Evolutionary conservation across 2,888 invertebrate species (phyloP).

Genomic region (Ophion ventricosus): DNA sequence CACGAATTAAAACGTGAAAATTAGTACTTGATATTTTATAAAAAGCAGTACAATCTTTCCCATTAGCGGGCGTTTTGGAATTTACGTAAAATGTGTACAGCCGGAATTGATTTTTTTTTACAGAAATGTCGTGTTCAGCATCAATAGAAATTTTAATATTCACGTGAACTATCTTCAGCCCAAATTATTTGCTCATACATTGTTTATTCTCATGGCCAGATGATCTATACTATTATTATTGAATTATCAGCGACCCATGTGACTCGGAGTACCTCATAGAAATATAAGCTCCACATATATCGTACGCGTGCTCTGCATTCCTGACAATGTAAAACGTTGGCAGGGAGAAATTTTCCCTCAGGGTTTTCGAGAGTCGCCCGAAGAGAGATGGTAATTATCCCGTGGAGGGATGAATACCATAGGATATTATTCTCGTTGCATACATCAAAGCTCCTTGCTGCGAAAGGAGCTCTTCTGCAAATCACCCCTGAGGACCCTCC

Average conservation of each 20-base stretch:
- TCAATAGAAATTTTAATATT: too few relatives aligned
- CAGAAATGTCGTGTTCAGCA: too few relatives aligned
- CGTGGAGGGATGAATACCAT: slow-evolving; percentile 58
- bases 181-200: neutral
- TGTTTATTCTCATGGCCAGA: neutral
- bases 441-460: slow-evolving; percentile 30
- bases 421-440: slow-evolving; percentile 65
- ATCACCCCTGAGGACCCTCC: slow-evolving; percentile 35
- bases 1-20: neutral
- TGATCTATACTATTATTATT: neutral
- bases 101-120: too few relatives aligned
- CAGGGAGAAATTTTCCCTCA: slow-evolving; percentile 29
- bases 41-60: neutral
- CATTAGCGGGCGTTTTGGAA: too few relatives aligned
- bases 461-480: slow-evolving; percentile 19
- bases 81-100: too few relatives aligned
- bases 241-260: neutral
- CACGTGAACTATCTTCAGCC: neutral
- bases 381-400: slow-evolving; percentile 70
- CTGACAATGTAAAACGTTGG: slow-evolving; percentile 24
- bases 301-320: slow-evolving; percentile 6
- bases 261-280: neutral
- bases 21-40: neutral
- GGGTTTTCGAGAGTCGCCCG: slow-evolving; percentile 33
- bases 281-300: neutral